Percentiles rank a stretch among this genome's conserved stretches.
Conservation (phyloP, 2,113 vertebrate genomes). For the Rhinopomastus cyanomelas region DNA sequence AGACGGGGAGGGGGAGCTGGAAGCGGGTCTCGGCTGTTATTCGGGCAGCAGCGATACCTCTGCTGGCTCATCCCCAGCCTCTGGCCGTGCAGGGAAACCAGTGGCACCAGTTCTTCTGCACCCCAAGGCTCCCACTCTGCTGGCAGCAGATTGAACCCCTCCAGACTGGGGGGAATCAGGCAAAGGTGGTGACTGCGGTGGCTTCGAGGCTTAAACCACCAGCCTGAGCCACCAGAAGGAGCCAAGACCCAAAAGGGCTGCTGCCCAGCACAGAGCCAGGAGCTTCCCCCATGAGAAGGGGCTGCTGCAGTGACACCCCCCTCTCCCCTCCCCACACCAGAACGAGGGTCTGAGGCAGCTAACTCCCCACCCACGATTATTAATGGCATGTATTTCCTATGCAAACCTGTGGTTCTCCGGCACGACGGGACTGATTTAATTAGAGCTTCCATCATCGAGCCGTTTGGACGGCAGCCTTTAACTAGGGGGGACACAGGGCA, state of each 20-base stretch:
- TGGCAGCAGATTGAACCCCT: neutral
- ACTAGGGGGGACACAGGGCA: conserved; percentile 59
- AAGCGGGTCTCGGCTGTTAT: neutral
- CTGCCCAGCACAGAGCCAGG: rapidly evolving
- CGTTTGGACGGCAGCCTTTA: conserved; percentile 72
- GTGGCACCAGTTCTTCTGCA: neutral
- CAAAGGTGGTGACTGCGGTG: neutral
- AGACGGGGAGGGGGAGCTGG: neutral
- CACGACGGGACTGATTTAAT: conserved; percentile 80
- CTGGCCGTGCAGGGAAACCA: rapidly evolving
- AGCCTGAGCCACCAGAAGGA: neutral
- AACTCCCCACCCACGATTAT: conserved; percentile 70
- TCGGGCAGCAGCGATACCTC: neutral
- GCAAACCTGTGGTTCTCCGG: conserved; percentile 67
- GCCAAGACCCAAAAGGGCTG: neutral
- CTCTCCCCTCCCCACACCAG: neutral
- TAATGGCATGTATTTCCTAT: conserved; percentile 76
- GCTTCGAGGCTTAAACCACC: neutral
- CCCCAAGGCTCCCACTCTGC: neutral
- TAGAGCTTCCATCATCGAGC: conserved; percentile 74
- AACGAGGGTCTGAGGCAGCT: conserved; percentile 30
- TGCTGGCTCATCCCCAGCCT: neutral
- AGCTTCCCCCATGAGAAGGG: neutral
- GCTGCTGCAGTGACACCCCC: too few species aligned
- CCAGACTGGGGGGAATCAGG: neutral